A percentile compares a stretch with the other conserved stretches of the same genome.
phyloP scores from a whole-genome alignment of 2,888 invertebrate genomes.

The Gymnocheta viridis region DNA sequence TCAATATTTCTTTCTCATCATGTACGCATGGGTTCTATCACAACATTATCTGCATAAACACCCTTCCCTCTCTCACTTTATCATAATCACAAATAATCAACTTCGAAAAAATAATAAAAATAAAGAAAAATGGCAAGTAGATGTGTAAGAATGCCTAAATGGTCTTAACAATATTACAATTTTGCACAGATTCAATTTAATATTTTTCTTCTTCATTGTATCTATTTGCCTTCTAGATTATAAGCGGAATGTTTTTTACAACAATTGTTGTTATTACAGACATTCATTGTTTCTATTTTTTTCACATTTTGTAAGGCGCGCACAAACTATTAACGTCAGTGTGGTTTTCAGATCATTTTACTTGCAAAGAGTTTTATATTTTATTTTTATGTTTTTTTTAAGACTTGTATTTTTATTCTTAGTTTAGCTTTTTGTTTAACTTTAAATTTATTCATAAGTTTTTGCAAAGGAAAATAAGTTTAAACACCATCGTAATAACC shows the following conservation, averaged over 20 bases:
- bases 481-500: slow-evolving; percentile 45
- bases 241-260: slow-evolving; percentile 5
- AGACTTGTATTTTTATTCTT: slow-evolving; percentile 28
- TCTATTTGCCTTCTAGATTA: slow-evolving; percentile 11
- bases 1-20: too few relatives aligned
- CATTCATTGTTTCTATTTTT: slow-evolving; percentile 12
- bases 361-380: slow-evolving; percentile 3
- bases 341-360: slow-evolving; percentile 55
- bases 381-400: not conserved
- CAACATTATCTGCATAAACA: not conserved
- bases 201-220: slow-evolving; percentile 12
- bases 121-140: not conserved
- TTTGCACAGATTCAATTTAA: slow-evolving; percentile 59
- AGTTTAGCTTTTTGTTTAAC: slow-evolving; percentile 34
- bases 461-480: slow-evolving; percentile 60
- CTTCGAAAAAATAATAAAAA: not conserved
- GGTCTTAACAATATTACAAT: slow-evolving; percentile 50
- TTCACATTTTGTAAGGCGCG: slow-evolving; percentile 16
- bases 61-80: not conserved
- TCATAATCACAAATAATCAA: slow-evolving; percentile 31
- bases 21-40: not conserved
- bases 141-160: slow-evolving; percentile 46
- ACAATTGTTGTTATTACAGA: slow-evolving; percentile 50
- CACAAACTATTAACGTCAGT: slow-evolving; percentile 58
- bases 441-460: slow-evolving; percentile 64